These are phyloP conservation scores for Alcedo quadribrachys DNA, from an alignment of 2,797 vertebrate genomes.

Conservation along the genomic window DNA sequence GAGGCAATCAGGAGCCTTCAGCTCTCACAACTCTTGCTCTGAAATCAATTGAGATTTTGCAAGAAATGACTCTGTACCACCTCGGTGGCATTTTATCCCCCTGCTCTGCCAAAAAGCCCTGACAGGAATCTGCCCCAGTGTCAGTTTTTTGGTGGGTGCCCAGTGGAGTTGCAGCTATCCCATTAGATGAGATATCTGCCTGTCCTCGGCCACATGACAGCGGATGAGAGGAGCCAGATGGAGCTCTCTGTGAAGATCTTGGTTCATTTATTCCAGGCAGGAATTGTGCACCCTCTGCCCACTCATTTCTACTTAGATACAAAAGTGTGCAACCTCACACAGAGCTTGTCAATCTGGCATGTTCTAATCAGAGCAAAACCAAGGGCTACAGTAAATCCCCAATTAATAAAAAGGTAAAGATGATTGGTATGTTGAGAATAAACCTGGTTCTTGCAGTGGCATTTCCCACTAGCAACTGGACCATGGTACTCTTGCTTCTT, in stretches of 20 bases:
- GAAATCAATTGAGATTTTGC: background rate
- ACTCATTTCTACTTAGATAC: conserved; percentile 4
- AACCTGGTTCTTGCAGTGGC: background rate
- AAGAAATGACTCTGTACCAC: background rate
- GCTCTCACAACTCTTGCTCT: background rate
- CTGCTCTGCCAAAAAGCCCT: background rate
- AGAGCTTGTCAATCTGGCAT: background rate
- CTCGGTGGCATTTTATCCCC: background rate
- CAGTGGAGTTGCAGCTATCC: background rate
- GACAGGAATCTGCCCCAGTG: fast-evolving
- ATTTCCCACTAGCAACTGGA: background rate
- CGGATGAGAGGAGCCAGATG: conserved; percentile 23
- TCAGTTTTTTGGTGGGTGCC: background rate
- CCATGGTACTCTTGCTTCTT: background rate
- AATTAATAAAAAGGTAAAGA: background rate
- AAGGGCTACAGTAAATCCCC: background rate
- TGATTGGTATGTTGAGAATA: background rate
- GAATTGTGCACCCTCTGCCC: background rate
- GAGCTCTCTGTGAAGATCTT: conserved; percentile 20
- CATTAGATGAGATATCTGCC: background rate
- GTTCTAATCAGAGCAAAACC: background rate
- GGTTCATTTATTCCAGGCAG: conserved; percentile 46
- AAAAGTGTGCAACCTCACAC: conserved; percentile 31
- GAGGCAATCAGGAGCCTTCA: background rate
- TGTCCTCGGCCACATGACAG: fast-evolving